Percentiles rank a stretch among this genome's conserved stretches.
Conservation (phyloP, 1,140 invertebrate species). For the Nilaparvata lugens region DNA sequence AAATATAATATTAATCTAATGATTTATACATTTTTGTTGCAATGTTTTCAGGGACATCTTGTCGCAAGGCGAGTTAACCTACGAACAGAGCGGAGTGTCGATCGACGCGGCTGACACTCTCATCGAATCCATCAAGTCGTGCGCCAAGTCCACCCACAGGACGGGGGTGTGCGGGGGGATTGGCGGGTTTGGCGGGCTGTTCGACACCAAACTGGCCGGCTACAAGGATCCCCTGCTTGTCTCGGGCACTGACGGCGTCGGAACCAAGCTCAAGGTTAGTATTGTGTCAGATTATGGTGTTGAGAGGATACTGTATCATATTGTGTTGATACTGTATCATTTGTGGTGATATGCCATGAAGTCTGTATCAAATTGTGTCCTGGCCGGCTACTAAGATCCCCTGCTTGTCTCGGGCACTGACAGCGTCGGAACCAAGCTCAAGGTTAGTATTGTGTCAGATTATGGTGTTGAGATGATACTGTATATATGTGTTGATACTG, state of each 20-base stretch:
- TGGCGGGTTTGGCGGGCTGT: conserved; percentile 88
- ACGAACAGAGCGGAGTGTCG: conserved; percentile 86
- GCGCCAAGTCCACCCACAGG: conserved; percentile 54
- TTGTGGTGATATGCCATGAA: no score
- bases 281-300: no score
- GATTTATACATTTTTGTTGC: conserved; percentile 2
- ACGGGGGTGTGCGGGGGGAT: conserved; percentile 68
- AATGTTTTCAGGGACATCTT: conserved; percentile 31
- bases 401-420: no score
- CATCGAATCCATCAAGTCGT: conserved; percentile 72
- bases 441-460: no score
- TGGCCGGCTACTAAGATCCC: no score
- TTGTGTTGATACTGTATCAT: no score
- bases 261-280: conserved; percentile 81
- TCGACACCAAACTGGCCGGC: conserved; percentile 55
- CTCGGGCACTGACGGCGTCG: conserved; percentile 93
- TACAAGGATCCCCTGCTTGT: conserved; percentile 79
- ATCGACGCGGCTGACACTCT: conserved; percentile 84
- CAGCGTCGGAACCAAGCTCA: no score
- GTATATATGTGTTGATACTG: no score
- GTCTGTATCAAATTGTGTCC: no score
- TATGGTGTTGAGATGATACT: no score
- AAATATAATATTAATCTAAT: background rate
- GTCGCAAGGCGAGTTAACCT: conserved; percentile 56
- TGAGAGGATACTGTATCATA: no score